Base-by-base conservation (phyloP, 2,797 vertebrate genomes). In the Coilia nasus region DNA sequence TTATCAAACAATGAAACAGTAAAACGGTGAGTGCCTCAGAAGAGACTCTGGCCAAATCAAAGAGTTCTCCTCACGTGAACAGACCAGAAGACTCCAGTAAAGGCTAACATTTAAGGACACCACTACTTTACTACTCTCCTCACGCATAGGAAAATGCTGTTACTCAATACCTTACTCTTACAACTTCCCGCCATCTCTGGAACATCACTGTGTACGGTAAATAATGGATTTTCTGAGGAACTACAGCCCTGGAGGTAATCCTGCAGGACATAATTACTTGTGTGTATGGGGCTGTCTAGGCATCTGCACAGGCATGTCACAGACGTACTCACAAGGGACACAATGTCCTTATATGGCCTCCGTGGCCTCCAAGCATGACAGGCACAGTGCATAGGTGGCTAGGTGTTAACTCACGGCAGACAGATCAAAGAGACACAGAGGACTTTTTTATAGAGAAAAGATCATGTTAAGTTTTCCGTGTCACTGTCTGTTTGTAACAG, bases 301-400 rank as follows among this genome's bases (percentile, higher is more conserved):
- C 71, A 21, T 78, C 71, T 44, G 71, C 71, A 78, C 71, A 44
- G 71, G 41, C 71, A 78, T 78, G 71, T 78, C 71, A 78, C 7
- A 31, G 35, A 78, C 35, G 35, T 14, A 78, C 35, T 78, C 35
- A 10, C 71, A 35, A 44, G 35, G 71, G 71, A 78, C 71, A 78
- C 31, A 9, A 78, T 78, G 35, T 78, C 71, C 71, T 78, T 78
- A 78, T 78, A 78, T 78, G 35, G 71, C 71, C 71, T 78, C 21
- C 71, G 15, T 19, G 19, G 31, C 31, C 17, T 44, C 15, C 19
- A 21, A 44, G 35, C 35, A 44, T 54, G 50, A 54, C 2, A 35
- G 35, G 35, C 71, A 41, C 6, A n/a, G 71, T 44, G 19, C 35
- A 78, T 78, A 78, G 14, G 41, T 41, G 15, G 35, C 71, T 21